Percentiles rank a stretch among this genome's conserved stretches.
These are phyloP conservation scores for Pelecanus crispus DNA, from an alignment of 2,113 vertebrate genomes.

Conservation along the genomic window DNA sequence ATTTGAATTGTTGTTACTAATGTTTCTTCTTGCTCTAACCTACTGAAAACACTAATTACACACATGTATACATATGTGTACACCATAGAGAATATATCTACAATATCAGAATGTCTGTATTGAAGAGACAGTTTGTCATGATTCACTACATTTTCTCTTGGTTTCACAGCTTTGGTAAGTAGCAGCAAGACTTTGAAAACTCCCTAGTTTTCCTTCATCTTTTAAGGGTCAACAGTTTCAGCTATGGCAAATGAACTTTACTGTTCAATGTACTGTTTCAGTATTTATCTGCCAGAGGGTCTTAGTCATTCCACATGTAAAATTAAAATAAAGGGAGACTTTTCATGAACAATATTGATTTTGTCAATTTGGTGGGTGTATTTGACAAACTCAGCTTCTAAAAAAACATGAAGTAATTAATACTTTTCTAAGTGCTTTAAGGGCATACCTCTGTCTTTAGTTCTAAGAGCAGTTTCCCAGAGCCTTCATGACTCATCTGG, in stretches of 20 bases:
- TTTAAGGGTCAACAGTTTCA: not conserved
- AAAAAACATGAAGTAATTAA: not conserved
- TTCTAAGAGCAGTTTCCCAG: not conserved
- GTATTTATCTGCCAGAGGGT: not conserved
- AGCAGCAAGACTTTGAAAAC: not conserved
- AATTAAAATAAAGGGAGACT: slow-evolving; percentile 1
- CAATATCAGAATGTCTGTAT: not conserved
- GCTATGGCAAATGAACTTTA: not conserved
- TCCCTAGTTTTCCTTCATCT: not conserved
- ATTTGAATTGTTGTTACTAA: not conserved
- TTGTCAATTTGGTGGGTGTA: not conserved
- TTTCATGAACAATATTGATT: not conserved
- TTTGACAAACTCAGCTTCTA: not conserved
- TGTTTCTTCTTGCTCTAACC: not conserved
- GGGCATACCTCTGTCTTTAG: not conserved
- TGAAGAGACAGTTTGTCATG: not conserved
- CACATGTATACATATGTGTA: not conserved
- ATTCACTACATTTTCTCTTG: not conserved
- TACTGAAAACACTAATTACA: not conserved
- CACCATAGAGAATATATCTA: not conserved
- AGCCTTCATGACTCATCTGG: not conserved
- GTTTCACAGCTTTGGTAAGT: not conserved
- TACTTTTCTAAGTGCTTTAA: not conserved
- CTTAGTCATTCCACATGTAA: not conserved
- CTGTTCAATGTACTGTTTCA: not conserved